Evolutionary conservation across 2,888 invertebrate genomes (phyloP).

Genomic region (Epistrophe eligans): DNA sequence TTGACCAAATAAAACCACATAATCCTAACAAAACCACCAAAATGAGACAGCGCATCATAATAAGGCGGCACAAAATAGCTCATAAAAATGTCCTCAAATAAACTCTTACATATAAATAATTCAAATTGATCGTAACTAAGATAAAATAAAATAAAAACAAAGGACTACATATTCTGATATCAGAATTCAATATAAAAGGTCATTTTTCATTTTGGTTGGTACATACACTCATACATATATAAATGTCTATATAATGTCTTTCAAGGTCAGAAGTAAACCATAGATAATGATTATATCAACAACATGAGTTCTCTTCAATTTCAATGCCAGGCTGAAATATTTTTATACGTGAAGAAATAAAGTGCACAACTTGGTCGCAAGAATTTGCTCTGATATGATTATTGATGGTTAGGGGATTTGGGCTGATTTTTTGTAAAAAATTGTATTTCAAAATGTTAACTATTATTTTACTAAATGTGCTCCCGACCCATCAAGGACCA

Average conservation of each 20-base stretch:
- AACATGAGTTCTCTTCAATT: constrained; percentile 33
- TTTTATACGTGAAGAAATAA: neutral
- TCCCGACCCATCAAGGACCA: too few species aligned
- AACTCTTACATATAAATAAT: constrained; percentile 54
- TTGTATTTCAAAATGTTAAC: too few species aligned
- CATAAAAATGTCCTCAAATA: constrained; percentile 32
- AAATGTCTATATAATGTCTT: neutral
- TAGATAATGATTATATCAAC: constrained; percentile 50
- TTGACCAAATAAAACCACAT: constrained; percentile 5
- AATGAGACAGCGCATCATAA: constrained; percentile 26
- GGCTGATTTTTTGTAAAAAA: too few species aligned
- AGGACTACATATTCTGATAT: constrained; percentile 28
- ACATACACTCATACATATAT: too few species aligned
- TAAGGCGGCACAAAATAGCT: constrained; percentile 5
- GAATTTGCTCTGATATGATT: neutral
- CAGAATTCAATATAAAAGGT: constrained; percentile 27
- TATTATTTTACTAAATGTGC: too few species aligned
- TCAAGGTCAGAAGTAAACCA: neutral
- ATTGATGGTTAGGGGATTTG: neutral
- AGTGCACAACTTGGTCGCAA: neutral
- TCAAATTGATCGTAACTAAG: constrained; percentile 57
- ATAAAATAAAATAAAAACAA: constrained; percentile 9
- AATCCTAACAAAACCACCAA: neutral
- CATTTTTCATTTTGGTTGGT: constrained; percentile 13
- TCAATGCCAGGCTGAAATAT: neutral